Evolutionary conservation across 2,888 invertebrate species (phyloP).

Genomic region (Cordilura impudica): DNA sequence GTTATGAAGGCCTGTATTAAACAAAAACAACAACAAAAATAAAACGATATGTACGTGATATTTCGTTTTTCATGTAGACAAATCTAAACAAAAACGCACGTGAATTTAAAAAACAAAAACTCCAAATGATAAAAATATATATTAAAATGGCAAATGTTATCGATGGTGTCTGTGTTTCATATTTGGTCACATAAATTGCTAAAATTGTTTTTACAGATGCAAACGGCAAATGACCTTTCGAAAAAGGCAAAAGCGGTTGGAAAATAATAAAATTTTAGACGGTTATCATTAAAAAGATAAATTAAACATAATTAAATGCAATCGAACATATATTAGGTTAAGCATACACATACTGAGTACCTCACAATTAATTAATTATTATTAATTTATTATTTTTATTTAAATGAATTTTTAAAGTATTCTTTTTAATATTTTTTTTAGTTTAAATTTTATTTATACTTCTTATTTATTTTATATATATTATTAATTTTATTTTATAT

Average conservation of each 20-base stretch:
- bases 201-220: background rate
- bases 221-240: background rate
- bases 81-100: conserved; percentile 70
- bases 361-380: too few relatives aligned
- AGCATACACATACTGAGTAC: too few relatives aligned
- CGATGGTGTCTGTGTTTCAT: background rate
- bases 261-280: too few relatives aligned
- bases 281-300: too few relatives aligned
- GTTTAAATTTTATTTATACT: too few relatives aligned
- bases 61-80: background rate
- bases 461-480: too few relatives aligned
- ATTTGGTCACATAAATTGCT: background rate
- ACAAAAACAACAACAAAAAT: background rate
- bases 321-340: too few relatives aligned
- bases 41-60: conserved; percentile 16
- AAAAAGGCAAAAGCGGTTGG: background rate
- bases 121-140: background rate
- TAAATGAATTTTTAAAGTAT: too few relatives aligned
- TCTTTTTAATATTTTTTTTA: too few relatives aligned
- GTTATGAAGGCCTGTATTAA: conserved; percentile 11
- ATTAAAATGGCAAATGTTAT: background rate
- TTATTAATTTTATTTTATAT: too few relatives aligned
- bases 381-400: too few relatives aligned
- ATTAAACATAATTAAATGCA: too few relatives aligned
- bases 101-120: background rate